Percentiles rank a stretch among this genome's conserved stretches.
These are phyloP conservation scores for Columbina picui DNA, from an alignment of 2,113 vertebrate species.

Conservation along the genomic window DNA sequence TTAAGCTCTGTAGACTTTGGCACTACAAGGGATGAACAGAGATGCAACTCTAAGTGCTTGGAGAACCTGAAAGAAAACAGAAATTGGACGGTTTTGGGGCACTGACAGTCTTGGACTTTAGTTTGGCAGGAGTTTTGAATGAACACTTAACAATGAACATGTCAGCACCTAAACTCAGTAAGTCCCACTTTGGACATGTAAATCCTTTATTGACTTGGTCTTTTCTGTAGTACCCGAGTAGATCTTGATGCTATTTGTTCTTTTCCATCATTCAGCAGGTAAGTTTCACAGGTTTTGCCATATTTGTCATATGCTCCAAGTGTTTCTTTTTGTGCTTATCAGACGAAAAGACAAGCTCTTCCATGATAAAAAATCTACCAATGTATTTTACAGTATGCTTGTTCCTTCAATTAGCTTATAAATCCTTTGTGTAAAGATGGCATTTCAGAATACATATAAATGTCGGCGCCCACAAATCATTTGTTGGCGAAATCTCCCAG, in stretches of 20 bases:
- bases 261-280: neutral
- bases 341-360: neutral
- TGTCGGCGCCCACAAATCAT: no score
- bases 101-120: neutral
- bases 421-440: conserved; percentile 24
- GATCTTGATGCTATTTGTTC: neutral
- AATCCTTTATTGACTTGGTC: neutral
- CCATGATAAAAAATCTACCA: neutral
- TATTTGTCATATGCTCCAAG: conserved; percentile 7
- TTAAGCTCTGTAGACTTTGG: neutral
- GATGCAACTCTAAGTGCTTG: neutral
- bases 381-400: conserved; percentile 37
- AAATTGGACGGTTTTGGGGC: neutral
- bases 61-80: neutral
- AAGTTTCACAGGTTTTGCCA: neutral
- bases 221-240: neutral
- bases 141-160: neutral
- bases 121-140: neutral
- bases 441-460: neutral
- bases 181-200: neutral
- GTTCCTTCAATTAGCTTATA: conserved; percentile 23
- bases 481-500: no score
- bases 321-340: conserved; percentile 19
- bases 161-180: neutral
- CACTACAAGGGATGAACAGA: accelerated